phyloP scores from a whole-genome alignment of 2,888 invertebrate genomes.

The Macaria liturata region DNA sequence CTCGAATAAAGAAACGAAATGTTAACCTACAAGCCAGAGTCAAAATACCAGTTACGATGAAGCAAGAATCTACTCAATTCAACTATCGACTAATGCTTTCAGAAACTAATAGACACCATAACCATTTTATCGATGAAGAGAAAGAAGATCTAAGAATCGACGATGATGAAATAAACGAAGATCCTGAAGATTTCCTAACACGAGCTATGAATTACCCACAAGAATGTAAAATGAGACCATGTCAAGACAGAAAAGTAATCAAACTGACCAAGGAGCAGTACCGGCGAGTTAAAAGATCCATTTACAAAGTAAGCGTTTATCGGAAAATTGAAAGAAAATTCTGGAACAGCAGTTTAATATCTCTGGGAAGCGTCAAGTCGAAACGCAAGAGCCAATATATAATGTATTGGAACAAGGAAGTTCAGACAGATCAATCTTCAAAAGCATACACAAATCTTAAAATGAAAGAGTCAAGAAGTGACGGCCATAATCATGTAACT shows the following conservation, averaged over 20 bases:
- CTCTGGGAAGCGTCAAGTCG: conserved; percentile 48
- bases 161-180: too few relatives aligned
- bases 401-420: conserved; percentile 29
- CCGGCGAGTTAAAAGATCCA: conserved; percentile 59
- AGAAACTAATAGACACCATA: too few relatives aligned
- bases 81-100: background rate
- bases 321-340: conserved; percentile 28
- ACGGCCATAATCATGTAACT: conserved; percentile 10
- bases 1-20: background rate
- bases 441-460: conserved; percentile 7
- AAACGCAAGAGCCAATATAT: conserved; percentile 29
- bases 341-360: conserved; percentile 42
- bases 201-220: too few relatives aligned
- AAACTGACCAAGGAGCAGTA: conserved; percentile 62
- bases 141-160: background rate
- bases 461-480: conserved; percentile 5
- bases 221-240: conserved; percentile 36
- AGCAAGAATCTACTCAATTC: conserved; percentile 7
- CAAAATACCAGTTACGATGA: background rate
- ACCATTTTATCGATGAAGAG: background rate
- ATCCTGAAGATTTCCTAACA: too few relatives aligned
- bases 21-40: background rate
- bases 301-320: conserved; percentile 44
- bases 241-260: conserved; percentile 57
- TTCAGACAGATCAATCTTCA: conserved; percentile 35